These are phyloP conservation scores for Danionella dracula DNA, from an alignment of 2,797 vertebrate genomes.

Conservation along the genomic window DNA sequence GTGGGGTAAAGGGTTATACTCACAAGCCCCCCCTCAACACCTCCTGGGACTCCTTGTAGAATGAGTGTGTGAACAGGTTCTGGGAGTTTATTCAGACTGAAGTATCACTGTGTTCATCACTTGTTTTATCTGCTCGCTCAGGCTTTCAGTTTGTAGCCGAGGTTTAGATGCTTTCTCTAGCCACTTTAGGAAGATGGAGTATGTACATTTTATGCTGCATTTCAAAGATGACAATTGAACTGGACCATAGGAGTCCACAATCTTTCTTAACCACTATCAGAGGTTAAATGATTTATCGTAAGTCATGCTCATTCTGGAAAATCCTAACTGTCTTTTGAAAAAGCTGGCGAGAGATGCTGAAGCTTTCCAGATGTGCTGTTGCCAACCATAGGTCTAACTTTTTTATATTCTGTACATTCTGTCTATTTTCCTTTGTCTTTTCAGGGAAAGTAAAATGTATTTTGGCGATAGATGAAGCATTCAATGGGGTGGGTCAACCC, in stretches of 20 bases:
- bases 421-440: constrained; percentile 46
- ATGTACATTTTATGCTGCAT: constrained; percentile 44
- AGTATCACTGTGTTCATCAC: constrained; percentile 22
- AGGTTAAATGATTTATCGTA: constrained; percentile 62
- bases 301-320: constrained; percentile 55
- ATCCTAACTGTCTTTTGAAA: constrained; percentile 50
- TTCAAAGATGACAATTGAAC: constrained; percentile 42
- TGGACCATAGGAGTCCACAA: constrained; percentile 35
- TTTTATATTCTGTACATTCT: constrained; percentile 9
- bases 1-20: constrained; percentile 45
- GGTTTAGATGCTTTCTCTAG: constrained; percentile 6
- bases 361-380: constrained; percentile 54
- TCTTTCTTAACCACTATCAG: constrained; percentile 45
- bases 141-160: neutral
- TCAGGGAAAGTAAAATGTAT: constrained; percentile 71
- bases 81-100: constrained; percentile 26
- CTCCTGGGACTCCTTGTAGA: constrained; percentile 29
- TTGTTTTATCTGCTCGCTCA: constrained; percentile 4
- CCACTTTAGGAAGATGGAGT: constrained; percentile 31
- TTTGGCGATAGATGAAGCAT: constrained; percentile 71
- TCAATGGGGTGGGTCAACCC: constrained; percentile 56
- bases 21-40: constrained; percentile 6
- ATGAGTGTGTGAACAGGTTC: constrained; percentile 31
- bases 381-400: constrained; percentile 61
- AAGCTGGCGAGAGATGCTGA: constrained; percentile 70